Conservation (phyloP, 2,888 invertebrate genomes). For the Phyllotreta striolata region DNA sequence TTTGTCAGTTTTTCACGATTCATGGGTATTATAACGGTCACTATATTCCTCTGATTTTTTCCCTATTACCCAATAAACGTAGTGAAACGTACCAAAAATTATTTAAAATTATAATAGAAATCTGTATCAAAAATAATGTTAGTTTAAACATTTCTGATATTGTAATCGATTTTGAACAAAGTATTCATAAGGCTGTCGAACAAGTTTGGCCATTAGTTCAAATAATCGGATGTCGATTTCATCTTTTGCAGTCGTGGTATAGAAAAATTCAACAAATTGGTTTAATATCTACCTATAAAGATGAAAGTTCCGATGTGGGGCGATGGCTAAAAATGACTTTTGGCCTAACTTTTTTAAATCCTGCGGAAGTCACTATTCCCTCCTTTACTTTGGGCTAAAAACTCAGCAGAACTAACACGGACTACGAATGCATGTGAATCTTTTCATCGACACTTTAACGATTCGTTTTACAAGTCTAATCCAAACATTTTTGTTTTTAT, state of each 20-base stretch:
- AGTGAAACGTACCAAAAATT: background rate
- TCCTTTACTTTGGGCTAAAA: constrained; percentile 7
- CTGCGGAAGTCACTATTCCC: constrained; percentile 3
- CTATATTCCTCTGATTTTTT: too few relatives aligned
- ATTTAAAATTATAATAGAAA: background rate
- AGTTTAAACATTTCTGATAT: background rate
- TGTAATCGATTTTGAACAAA: background rate
- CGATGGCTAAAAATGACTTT: constrained; percentile 4
- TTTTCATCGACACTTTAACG: background rate
- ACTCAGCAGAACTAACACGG: background rate
- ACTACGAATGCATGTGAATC: constrained; percentile 9
- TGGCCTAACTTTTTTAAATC: constrained; percentile 8
- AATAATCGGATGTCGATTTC: constrained; percentile 12
- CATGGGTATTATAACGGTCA: background rate
- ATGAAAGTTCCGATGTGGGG: background rate
- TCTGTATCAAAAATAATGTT: background rate
- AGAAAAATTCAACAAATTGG: background rate
- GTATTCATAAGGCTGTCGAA: background rate
- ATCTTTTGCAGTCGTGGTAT: constrained; percentile 1
- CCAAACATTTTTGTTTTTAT: constrained; percentile 3
- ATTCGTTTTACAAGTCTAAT: background rate
- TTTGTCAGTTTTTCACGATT: background rate
- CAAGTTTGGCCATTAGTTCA: background rate
- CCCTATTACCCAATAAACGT: background rate
- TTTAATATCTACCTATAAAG: background rate